Evolutionary conservation across 2,888 invertebrate species (phyloP), one percentile per base, ranked within the genome.

Genomic region (Andrena camellia): DNA sequence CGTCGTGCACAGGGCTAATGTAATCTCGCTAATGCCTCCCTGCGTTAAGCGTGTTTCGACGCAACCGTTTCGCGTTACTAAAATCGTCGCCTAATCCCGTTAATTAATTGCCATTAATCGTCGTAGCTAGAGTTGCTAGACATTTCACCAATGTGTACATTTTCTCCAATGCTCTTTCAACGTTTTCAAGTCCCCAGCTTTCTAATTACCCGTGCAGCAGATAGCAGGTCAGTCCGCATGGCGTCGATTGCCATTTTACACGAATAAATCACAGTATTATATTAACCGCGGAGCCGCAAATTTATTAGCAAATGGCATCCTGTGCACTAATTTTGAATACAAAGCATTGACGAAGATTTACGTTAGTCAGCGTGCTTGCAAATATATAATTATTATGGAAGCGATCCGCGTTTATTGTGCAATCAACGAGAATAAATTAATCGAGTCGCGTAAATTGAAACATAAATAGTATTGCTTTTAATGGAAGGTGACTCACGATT

Each of bases 81-180:
- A 80, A 80, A 80, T 81, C 80, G 69, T 52, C 17, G 57, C 64
- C 74, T 81, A 70, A 75, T 29, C 60, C 60, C 13, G n/a, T 48
- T 54, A 70, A 80, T 80, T 81, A 81, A 80, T 80, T 80, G 80
- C 62, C 66, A 70, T 80, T 80, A 75, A 82, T 80, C 62, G 60
- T 17, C 8, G 26, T 31, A 33, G 26, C 29, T 50, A 29, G 26
- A 26, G 50, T 42, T 26, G 42, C 59, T 2, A 20, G 20, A 17
- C 79, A n/a, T 42, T 69, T 35, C n/a, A 26, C 52, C 62, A n/a
- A 48, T 26, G 33, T 42, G 42, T 23, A 42, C 57, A 33, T 4
- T 57, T 13, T 5, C 42, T 42, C 17, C 17, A 20, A 7, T 13
- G 10, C 76, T 57, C 23, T 72, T 50, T 50, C 31, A 35, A 10